Evolutionary conservation across 2,113 vertebrate species (phyloP).

Genomic region (Eubucco bourcierii): DNA sequence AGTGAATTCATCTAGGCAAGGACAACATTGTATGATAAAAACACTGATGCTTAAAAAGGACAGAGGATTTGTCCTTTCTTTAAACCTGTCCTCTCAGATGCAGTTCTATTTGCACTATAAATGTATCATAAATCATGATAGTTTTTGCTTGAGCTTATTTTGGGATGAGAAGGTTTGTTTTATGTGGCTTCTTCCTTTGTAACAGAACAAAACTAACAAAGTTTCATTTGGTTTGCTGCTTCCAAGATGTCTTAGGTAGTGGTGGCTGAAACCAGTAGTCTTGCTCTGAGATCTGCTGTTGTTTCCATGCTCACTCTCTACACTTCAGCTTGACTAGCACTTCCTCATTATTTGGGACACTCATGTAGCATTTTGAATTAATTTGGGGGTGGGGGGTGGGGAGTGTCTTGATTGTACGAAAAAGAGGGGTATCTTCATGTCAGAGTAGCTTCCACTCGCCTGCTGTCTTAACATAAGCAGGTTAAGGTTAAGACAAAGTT

Average conservation of each 20-base stretch:
- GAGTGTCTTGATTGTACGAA: neutral
- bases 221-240: neutral
- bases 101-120: neutral
- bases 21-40: neutral
- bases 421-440: neutral
- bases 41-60: neutral
- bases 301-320: rapidly evolving
- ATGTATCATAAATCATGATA: neutral
- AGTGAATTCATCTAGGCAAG: neutral
- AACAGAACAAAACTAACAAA: neutral
- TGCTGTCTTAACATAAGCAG: neutral
- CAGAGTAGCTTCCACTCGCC: neutral
- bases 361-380: neutral
- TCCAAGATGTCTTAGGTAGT: neutral
- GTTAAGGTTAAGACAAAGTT: neutral
- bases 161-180: neutral
- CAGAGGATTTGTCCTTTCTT: neutral
- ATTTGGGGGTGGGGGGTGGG: neutral
- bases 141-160: neutral
- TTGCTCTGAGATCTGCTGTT: neutral
- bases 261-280: neutral
- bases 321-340: rapidly evolving
- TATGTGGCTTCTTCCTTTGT: neutral
- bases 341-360: neutral
- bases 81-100: neutral